A percentile compares a stretch with the other conserved stretches of the same genome.
Conservation (phyloP, 2,888 invertebrate genomes). For the Ophion ventricosus region DNA sequence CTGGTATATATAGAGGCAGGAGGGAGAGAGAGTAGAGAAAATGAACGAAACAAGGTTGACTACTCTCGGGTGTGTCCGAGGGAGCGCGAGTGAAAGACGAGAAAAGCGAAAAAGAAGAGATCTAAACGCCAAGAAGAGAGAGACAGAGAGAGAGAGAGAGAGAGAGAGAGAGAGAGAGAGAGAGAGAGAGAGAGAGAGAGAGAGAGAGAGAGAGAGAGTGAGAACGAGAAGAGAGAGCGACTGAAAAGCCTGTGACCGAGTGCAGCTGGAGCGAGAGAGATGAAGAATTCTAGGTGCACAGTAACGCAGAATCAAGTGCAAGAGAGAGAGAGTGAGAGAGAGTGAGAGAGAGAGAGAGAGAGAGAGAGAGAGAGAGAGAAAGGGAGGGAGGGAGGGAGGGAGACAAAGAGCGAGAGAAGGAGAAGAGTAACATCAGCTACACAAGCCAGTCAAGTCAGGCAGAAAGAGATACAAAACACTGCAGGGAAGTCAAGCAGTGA, state of each 20-base stretch:
- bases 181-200: conserved; percentile 6
- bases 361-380: conserved; percentile 14
- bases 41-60: conserved; percentile 49
- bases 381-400: too few species aligned
- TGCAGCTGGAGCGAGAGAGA: conserved; percentile 34
- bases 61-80: conserved; percentile 56
- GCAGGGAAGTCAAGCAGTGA: conserved; percentile 31
- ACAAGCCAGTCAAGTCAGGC: conserved; percentile 57
- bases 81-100: conserved; percentile 64
- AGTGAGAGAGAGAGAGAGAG: conserved; percentile 12
- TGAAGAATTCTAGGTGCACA: conserved; percentile 47
- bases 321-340: conserved; percentile 1
- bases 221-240: too few species aligned
- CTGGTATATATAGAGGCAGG: neutral
- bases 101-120: conserved; percentile 62
- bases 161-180: conserved; percentile 44
- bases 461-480: conserved; percentile 55
- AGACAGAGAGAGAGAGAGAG: conserved; percentile 18
- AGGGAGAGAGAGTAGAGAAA: conserved; percentile 63
- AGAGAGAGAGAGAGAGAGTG: too few species aligned
- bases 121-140: conserved; percentile 47
- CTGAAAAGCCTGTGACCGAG: conserved; percentile 37
- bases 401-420: conserved; percentile 8
- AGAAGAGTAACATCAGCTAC: conserved; percentile 56
- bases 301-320: conserved; percentile 38